Evolutionary conservation across 2,888 invertebrate species (phyloP), one percentile per base, ranked within the genome.

Genomic region (Blera fallax): DNA sequence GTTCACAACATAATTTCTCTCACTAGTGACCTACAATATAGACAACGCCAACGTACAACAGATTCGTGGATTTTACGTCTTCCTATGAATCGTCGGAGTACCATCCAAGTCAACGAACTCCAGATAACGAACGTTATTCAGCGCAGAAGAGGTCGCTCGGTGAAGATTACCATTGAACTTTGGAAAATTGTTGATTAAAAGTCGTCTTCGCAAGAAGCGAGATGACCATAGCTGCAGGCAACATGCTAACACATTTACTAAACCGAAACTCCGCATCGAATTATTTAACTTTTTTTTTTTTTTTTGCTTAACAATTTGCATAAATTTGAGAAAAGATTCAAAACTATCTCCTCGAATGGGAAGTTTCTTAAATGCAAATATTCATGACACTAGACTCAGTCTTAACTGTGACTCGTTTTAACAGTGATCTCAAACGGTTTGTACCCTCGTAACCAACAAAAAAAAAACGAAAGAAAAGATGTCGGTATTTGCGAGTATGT

Each of bases 321-420:
- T 72, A 72, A n/a, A 40, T 16, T 14, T 16, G 14, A 10, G 16
- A 14, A 10, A 10, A 64, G n/a, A 65, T 6, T 21, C 2, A 18
- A 24, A 37, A 50, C 11, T 18, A 56, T 54, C 56, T 14, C 11
- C 14, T 21, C 1, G 34, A 40, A 21, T 24, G 52, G 34, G 54
- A 76, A 34, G 56, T 72, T 67, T 77, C 70, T 50, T 54, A 48
- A 67, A 54, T 77, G 29, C 50, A 58, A 58, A 70, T 70, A 40
- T 21, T 56, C 18, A 32, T 24, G 62, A 14, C 1, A 48, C 18
- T 2, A 14, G 18, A 18, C 27, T 80, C 21, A 84, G 84, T 84
- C 80, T 74, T 43, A 4, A 11, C 7, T 64, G 48, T 62, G 80
- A 70, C 65, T 74, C 80, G 52, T 65, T 56, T 29, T 74, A 65